phyloP scores from a whole-genome alignment of 2,113 vertebrate species.

The Gobius niger region DNA sequence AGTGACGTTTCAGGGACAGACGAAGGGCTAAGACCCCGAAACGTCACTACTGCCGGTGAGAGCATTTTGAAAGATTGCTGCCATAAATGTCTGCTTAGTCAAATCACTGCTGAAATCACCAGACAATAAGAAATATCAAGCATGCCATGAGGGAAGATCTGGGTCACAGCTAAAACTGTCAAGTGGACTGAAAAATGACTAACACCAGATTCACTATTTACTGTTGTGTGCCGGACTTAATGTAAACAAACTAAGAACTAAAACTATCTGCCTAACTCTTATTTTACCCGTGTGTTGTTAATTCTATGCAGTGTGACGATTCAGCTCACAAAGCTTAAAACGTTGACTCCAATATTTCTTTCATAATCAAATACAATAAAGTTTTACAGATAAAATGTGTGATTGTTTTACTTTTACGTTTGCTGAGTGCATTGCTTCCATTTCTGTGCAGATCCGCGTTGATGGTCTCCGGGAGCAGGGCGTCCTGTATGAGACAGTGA shows the following conservation, averaged over 20 bases:
- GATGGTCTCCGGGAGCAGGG: conserved; percentile 85
- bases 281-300: too few species aligned
- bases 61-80: conserved; percentile 45
- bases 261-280: neutral
- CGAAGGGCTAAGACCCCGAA: too few species aligned
- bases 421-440: neutral
- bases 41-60: too few species aligned
- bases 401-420: too few species aligned
- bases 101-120: conserved; percentile 24
- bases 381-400: too few species aligned
- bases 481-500: conserved; percentile 87
- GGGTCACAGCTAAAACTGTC: conserved; percentile 21
- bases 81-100: conserved; percentile 54
- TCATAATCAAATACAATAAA: too few species aligned
- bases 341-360: too few species aligned
- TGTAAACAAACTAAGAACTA: neutral
- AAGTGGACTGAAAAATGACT: conserved; percentile 17
- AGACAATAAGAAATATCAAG: conserved; percentile 33
- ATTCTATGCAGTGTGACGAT: too few species aligned
- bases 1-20: too few species aligned
- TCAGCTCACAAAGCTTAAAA: too few species aligned
- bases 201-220: conserved; percentile 20
- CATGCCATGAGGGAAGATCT: conserved; percentile 23
- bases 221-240: neutral
- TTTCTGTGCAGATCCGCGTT: conserved; percentile 82